Evolutionary conservation across 2,113 vertebrate species (phyloP), one percentile per base, ranked within the genome.

Genomic region (Heterochromis multidens): DNA sequence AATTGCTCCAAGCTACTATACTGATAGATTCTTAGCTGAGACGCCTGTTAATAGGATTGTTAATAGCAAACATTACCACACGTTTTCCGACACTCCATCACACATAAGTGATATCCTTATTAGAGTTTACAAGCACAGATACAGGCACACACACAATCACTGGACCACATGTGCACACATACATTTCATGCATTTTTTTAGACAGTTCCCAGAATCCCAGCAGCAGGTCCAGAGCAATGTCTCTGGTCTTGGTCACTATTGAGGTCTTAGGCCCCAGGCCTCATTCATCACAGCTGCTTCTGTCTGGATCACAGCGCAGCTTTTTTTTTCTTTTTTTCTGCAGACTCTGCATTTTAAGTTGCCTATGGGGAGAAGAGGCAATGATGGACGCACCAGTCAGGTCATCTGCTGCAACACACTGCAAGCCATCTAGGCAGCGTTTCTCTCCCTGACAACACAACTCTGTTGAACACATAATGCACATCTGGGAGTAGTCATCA

Each of bases 211-310:
- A 72, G 84, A 82, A 63, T 88, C 87, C 84, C 87, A 35, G 63
- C 54, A 81, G 90, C 83, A 86, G 57, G 82, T 89, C 87, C 86
- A 81, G 56, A 88, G 88, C 74, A 81, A 72, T 19, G 52, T 90
- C 88, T 93, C 81, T 89, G 91, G 92, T 89, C 76, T 72, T 77
- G 85, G 92, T 94, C 91, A 93, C 88, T 84, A 81, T 82, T 74
- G 87, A 87, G 88, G 88, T 87, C 85, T 52, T 25, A 60, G 89
- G 87, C 88, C 84, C 27, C 46, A 65, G 91, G 89, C 90, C 90
- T 93, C 94, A 94, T 96, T 91, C 91, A 94, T 95, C 93, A 94
- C 91, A 85, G 84, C 89, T 84, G 89, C 72, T 88, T 88, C 88
- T 88, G 82, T 92, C 87, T 82, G 52, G 37, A 74, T 94, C 90